Conservation (phyloP, 1,140 invertebrate genomes). For the Megalonaias nervosa region DNA sequence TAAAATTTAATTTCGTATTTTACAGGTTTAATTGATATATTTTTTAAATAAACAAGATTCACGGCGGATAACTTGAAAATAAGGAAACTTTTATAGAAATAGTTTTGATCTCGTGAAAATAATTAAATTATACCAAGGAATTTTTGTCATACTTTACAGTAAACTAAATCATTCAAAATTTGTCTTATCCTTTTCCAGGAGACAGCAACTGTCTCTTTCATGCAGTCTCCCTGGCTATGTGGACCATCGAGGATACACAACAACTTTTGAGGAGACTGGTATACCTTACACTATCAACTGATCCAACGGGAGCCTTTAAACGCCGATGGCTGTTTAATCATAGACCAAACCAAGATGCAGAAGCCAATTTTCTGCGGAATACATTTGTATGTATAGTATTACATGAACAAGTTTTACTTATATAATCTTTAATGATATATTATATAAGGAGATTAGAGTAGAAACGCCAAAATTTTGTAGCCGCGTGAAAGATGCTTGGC, state of each 20-base stretch:
- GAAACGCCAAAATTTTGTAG: too few species aligned
- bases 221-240: slow-evolving; percentile 82
- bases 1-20: neutral
- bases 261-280: slow-evolving; percentile 84
- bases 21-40: neutral
- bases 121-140: too few species aligned
- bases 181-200: slow-evolving; percentile 67
- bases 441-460: too few species aligned
- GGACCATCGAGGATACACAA: slow-evolving; percentile 88
- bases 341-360: slow-evolving; percentile 23
- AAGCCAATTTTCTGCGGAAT: slow-evolving; percentile 11
- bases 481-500: too few species aligned
- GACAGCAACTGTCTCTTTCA: slow-evolving; percentile 93
- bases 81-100: too few species aligned
- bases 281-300: slow-evolving; percentile 77
- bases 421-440: too few species aligned
- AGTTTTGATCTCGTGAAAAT: too few species aligned
- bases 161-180: neutral
- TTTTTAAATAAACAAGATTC: neutral
- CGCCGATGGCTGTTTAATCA: slow-evolving; percentile 75
- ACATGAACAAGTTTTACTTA: too few species aligned
- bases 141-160: neutral
- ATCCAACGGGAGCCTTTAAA: slow-evolving; percentile 76
- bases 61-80: too few species aligned
- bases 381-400: slow-evolving; percentile 8